Evolutionary conservation across 2,888 invertebrate species (phyloP), one percentile per base, ranked within the genome.

Genomic region (Pristionchus maxplancki): DNA sequence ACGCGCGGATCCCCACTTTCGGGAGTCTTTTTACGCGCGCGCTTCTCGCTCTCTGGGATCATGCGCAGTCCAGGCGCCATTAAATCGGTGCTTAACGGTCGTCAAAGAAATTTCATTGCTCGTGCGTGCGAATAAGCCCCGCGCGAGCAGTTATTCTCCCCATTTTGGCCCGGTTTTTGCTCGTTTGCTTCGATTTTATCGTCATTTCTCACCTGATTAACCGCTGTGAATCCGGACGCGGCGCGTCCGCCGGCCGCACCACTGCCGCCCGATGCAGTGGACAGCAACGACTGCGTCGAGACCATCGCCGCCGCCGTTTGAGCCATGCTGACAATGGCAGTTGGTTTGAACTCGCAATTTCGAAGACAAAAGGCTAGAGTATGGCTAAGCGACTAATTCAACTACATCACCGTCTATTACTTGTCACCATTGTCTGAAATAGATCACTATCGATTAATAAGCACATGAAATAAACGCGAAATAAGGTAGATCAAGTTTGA

Each of bases 261-360:
- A n/a, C n/a, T 74, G 2, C 74, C 74, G 40, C 17, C 24, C 74
- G 74, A 74, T 24, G 74, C 37, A 40, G 74, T 40, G 20, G 37
- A 44, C 74, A 74, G 40, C 40, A 74, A 74, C 40, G 67, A 67
- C 34, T 37, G 74, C 37, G 74, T 74, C 74, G 74, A 44, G 34
- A 74, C 40, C 74, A 74, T 74, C 74, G 74, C 74, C 40, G 74
- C 74, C 40, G 74, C 74, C 40, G 74, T 44, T 40, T 74, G 74
- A 74, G 74, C 74, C 74, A 74, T 74, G 74, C 74, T 74, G 74
- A 74, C 40, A 74, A 74, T 17, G n/a, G 15, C 11, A n/a, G 31
- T 62, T n/a, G 67, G 6, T 34, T 28, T 11, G 13, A 67, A 62
- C 24, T 58, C 58, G 58, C 24, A 0, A n/a, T 1, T 62, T 62